phyloP scores from a whole-genome alignment of 2,113 vertebrate species.

The Pollimyrus isidori region DNA sequence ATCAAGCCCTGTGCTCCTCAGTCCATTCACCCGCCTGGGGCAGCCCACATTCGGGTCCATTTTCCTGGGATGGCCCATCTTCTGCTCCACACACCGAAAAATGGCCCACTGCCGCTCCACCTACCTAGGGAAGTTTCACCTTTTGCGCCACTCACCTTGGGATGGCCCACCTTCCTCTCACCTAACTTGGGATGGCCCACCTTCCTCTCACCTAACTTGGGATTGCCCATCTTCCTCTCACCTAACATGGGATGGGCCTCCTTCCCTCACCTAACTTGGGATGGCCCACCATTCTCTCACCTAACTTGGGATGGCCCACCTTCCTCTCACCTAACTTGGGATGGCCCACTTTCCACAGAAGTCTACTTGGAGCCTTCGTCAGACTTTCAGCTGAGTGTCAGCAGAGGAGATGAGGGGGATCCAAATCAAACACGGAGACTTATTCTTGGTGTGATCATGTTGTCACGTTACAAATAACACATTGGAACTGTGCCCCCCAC shows the following conservation, averaged over 20 bases:
- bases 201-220: too few species aligned
- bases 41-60: neutral
- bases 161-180: too few species aligned
- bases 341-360: neutral
- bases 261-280: neutral
- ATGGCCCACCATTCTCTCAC: too few species aligned
- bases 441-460: slow-evolving; percentile 12
- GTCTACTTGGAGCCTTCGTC: neutral
- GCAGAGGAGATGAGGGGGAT: neutral
- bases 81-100: neutral
- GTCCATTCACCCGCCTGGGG: neutral
- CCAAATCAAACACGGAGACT: neutral
- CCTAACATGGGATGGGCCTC: neutral
- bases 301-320: too few species aligned
- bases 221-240: neutral
- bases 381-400: neutral
- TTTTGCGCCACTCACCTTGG: too few species aligned
- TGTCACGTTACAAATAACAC: neutral
- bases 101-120: too few species aligned
- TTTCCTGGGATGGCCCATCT: neutral
- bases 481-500: neutral
- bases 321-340: neutral
- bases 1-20: neutral
- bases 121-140: neutral
- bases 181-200: too few species aligned